Percentiles rank a stretch among this genome's conserved stretches.
These are phyloP conservation scores for Mionectes olivaceus DNA, from an alignment of 2,797 vertebrate genomes.

Conservation along the genomic window DNA sequence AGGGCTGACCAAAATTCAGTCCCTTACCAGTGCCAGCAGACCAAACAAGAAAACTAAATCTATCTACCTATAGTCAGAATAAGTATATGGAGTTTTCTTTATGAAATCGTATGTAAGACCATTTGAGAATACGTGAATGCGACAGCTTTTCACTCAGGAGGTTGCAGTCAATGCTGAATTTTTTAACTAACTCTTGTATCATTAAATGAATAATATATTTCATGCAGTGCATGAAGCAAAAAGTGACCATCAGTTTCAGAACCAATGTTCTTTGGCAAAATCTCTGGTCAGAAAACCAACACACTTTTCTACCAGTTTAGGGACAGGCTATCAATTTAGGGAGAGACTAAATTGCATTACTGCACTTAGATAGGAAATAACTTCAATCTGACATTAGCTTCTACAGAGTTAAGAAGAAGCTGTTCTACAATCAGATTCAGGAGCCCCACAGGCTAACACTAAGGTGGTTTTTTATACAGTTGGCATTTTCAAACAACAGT, in stretches of 20 bases:
- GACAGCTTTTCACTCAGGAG: conserved; percentile 44
- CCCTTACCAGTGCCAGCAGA: background rate
- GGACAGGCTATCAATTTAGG: background rate
- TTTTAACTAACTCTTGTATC: background rate
- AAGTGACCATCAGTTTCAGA: background rate
- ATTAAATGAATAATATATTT: background rate
- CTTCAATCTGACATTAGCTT: background rate
- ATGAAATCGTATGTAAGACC: background rate
- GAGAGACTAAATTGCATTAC: background rate
- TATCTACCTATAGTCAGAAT: background rate
- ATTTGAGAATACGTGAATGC: background rate
- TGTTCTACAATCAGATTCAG: background rate
- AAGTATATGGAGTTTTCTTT: background rate
- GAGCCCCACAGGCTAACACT: background rate
- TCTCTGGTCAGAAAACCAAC: background rate
- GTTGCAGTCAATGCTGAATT: conserved; percentile 16
- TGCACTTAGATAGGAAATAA: background rate
- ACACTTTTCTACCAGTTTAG: background rate
- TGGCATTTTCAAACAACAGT: background rate
- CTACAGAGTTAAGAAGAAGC: background rate
- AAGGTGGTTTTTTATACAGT: background rate
- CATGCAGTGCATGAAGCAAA: background rate
- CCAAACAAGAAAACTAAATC: conserved; percentile 1
- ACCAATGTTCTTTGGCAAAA: background rate
- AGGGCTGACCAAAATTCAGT: background rate